phyloP scores from a whole-genome alignment of 2,797 vertebrate genomes.

The Xiphorhynchus erythropygius region DNA sequence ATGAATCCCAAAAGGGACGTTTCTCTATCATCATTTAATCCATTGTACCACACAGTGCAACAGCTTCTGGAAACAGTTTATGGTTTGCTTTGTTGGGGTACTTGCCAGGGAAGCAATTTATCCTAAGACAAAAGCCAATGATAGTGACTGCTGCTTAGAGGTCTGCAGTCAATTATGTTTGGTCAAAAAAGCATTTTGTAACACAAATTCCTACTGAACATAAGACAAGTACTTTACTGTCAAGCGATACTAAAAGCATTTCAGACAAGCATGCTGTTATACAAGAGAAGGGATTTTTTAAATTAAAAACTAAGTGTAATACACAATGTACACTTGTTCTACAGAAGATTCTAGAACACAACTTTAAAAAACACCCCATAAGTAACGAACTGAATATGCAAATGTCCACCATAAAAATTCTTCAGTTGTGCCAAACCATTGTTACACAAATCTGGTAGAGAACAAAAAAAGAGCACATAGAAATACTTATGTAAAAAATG shows the following conservation, averaged over 20 bases:
- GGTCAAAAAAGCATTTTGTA: background rate
- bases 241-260: background rate
- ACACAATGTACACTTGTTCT: background rate
- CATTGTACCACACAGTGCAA: background rate
- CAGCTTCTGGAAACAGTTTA: background rate
- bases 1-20: conserved; percentile 6
- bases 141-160: background rate
- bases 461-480: background rate
- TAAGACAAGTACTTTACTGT: background rate
- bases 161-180: background rate
- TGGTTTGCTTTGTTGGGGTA: background rate
- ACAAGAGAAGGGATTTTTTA: background rate
- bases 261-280: background rate
- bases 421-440: background rate
- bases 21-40: background rate
- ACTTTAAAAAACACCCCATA: background rate
- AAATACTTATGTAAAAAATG: background rate
- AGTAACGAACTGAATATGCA: background rate
- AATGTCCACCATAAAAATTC: background rate
- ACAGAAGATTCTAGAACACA: background rate
- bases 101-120: background rate
- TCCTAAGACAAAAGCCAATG: conserved; percentile 1
- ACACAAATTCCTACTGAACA: background rate
- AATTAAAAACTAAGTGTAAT: background rate
- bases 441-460: background rate